These are phyloP conservation scores for Iphiclides podalirius DNA, from an alignment of 2,888 invertebrate genomes.

Conservation along the genomic window DNA sequence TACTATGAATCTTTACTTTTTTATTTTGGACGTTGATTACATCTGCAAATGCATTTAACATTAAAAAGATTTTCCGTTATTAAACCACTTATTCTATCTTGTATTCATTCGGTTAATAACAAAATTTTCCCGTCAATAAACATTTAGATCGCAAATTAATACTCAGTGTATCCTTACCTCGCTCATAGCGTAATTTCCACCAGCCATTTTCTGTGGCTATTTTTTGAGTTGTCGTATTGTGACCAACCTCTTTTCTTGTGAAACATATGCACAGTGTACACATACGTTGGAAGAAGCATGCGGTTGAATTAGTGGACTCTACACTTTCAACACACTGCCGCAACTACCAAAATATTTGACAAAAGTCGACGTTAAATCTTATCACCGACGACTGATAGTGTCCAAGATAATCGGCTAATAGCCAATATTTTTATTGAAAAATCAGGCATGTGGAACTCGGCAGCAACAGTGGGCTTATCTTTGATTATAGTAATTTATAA, in stretches of 20 bases:
- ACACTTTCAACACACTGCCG: not conserved
- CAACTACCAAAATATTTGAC: slow-evolving; percentile 8
- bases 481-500: too few species aligned
- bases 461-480: not conserved
- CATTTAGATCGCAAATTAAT: too few species aligned
- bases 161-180: too few species aligned
- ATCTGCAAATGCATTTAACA: too few species aligned
- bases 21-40: too few species aligned
- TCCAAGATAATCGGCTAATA: slow-evolving; percentile 18
- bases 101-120: too few species aligned
- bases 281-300: slow-evolving; percentile 8
- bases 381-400: slow-evolving; percentile 11
- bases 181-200: slow-evolving; percentile 55
- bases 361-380: slow-evolving; percentile 20
- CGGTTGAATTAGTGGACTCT: not conserved
- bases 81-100: too few species aligned
- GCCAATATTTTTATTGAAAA: slow-evolving; percentile 8
- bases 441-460: not conserved
- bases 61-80: too few species aligned
- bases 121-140: too few species aligned
- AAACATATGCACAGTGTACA: slow-evolving; percentile 36
- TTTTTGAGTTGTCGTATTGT: slow-evolving; percentile 37
- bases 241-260: slow-evolving; percentile 23
- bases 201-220: slow-evolving; percentile 47
- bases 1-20: too few species aligned